Percentiles rank a stretch among this genome's conserved stretches.
phyloP scores from a whole-genome alignment of 2,888 invertebrate species.

The Apodemia duryi region DNA sequence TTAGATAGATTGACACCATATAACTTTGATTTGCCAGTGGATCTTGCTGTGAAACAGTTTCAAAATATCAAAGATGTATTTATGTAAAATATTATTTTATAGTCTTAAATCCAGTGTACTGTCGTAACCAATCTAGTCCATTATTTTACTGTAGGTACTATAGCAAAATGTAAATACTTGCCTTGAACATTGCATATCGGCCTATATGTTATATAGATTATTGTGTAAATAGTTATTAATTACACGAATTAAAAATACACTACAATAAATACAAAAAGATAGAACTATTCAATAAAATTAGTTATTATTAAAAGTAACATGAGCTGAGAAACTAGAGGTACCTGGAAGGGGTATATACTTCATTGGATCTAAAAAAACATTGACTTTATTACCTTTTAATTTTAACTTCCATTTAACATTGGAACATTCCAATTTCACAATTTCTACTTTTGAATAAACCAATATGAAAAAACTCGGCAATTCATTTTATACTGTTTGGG shows the following conservation, averaged over 20 bases:
- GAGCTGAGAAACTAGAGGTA: too few relatives aligned
- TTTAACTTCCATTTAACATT: too few relatives aligned
- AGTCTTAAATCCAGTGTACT: constrained; percentile 30
- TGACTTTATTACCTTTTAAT: too few relatives aligned
- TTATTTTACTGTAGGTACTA: neutral
- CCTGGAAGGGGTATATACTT: too few relatives aligned
- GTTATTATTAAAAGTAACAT: too few relatives aligned
- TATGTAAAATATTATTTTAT: constrained; percentile 70
- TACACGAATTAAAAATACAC: neutral
- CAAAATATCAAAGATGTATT: constrained; percentile 98
- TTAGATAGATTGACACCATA: constrained; percentile 91
- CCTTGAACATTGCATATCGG: neutral
- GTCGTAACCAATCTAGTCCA: constrained; percentile 12
- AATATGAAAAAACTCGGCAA: too few relatives aligned
- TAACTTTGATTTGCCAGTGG: constrained; percentile 96
- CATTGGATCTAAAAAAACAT: too few relatives aligned
- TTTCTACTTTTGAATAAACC: too few relatives aligned
- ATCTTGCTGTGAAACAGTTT: constrained; percentile 97
- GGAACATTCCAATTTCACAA: too few relatives aligned
- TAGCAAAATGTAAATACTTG: neutral
- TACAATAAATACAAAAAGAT: neutral
- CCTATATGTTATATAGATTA: neutral
- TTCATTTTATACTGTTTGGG: too few relatives aligned
- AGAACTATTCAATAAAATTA: too few relatives aligned
- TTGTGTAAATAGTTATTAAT: neutral